A percentile compares a stretch with the other conserved stretches of the same genome.
Evolutionary conservation across 1,140 invertebrate genomes (phyloP).

Genomic region (Drosophila kanapiae): DNA sequence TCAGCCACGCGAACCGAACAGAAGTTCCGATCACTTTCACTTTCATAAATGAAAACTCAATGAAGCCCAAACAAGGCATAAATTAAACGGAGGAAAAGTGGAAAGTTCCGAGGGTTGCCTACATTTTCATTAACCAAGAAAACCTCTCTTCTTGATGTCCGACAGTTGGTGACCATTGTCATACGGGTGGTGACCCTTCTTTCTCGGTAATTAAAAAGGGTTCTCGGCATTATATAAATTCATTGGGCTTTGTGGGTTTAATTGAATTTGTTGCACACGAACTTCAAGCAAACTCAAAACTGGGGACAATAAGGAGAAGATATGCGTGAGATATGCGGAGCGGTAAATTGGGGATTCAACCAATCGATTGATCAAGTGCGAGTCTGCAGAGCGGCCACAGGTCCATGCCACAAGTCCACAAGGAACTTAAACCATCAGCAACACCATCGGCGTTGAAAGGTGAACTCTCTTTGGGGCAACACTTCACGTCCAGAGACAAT

Average conservation of each 20-base stretch:
- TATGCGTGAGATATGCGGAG: conserved; percentile 1
- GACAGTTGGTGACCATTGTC: conserved; percentile 53
- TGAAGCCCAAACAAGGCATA: conserved; percentile 65
- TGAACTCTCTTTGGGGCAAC: conserved; percentile 35
- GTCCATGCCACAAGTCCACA: conserved; percentile 15
- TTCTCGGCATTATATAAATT: conserved; percentile 19
- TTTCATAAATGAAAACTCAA: conserved; percentile 47
- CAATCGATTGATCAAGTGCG: conserved; percentile 65
- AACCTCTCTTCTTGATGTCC: conserved; percentile 25
- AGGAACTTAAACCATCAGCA: conserved; percentile 51
- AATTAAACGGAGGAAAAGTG: conserved; percentile 44
- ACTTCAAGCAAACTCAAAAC: conserved; percentile 48
- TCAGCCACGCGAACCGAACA: conserved; percentile 53
- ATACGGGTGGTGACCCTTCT: conserved; percentile 57
- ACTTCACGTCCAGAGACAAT: conserved; percentile 33
- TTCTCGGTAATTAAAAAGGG: conserved; percentile 54
- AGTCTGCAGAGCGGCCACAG: conserved; percentile 32
- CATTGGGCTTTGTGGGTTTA: conserved; percentile 60
- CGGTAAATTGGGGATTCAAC: conserved; percentile 64
- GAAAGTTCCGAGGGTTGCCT: conserved; percentile 26
- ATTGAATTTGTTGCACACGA: conserved; percentile 73
- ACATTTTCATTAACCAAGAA: conserved; percentile 68
- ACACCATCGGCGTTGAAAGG: conserved; percentile 81
- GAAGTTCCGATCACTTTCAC: conserved; percentile 56
- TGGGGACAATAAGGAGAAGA: conserved; percentile 26